Evolutionary conservation across 2,888 invertebrate genomes (phyloP).

Genomic region (Argyresthia albistria): DNA sequence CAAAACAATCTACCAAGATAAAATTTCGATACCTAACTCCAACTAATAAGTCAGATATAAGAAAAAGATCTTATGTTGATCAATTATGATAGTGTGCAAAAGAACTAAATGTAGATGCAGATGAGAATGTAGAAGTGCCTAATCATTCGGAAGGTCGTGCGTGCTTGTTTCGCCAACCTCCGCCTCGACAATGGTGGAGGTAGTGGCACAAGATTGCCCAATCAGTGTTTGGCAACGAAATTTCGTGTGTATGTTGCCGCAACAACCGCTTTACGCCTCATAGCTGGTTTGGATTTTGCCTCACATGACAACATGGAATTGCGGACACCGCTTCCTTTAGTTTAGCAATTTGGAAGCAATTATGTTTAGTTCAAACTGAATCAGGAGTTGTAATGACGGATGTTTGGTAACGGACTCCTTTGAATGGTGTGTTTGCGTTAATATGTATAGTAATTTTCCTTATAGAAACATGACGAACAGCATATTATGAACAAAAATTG

Average conservation of each 20-base stretch:
- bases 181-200: conserved; percentile 48
- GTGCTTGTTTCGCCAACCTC: conserved; percentile 58
- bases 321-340: conserved; percentile 3
- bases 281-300: background rate
- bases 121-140: conserved; percentile 18
- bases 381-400: no score
- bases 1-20: no score
- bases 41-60: no score
- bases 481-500: no score
- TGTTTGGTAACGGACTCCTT: no score
- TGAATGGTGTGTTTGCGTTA: no score
- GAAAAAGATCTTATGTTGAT: no score
- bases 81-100: no score
- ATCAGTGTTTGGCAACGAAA: conserved; percentile 54
- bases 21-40: no score
- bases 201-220: conserved; percentile 49
- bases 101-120: no score
- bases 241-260: conserved; percentile 61
- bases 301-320: conserved; percentile 9
- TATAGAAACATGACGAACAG: no score
- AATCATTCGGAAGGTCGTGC: conserved; percentile 63
- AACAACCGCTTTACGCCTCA: conserved; percentile 25
- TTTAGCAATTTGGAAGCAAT: background rate
- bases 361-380: background rate
- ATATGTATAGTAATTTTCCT: no score